A percentile compares a stretch with the other conserved stretches of the same genome.
These are phyloP conservation scores for Coptotermes formosanus DNA, from an alignment of 1,140 invertebrate species.

Conservation along the genomic window DNA sequence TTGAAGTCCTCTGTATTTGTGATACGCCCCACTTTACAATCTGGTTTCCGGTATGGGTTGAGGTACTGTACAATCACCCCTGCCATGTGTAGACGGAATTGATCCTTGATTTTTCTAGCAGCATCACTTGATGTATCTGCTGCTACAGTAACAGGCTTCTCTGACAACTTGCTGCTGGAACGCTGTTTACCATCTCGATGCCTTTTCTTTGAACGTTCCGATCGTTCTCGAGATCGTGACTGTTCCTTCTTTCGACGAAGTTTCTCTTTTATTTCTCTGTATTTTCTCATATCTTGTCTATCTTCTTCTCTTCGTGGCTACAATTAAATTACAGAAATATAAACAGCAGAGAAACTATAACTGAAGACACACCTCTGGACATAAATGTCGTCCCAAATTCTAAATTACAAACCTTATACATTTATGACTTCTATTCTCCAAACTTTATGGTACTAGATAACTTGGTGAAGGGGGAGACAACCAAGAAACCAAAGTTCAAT, in stretches of 20 bases:
- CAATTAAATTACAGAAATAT: conserved; percentile 36
- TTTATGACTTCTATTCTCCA: no score
- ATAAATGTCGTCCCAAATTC: no score
- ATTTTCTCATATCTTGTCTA: conserved; percentile 62
- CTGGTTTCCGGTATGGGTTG: conserved; percentile 82
- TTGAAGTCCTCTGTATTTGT: conserved; percentile 92
- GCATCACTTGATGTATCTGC: conserved; percentile 53
- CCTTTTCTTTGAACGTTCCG: conserved; percentile 43
- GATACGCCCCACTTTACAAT: conserved; percentile 83
- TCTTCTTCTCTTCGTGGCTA: conserved; percentile 77
- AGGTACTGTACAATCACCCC: conserved; percentile 85
- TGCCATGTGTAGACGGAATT: conserved; percentile 86
- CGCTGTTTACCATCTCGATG: conserved; percentile 46
- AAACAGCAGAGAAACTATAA: no score
- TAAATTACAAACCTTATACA: no score
- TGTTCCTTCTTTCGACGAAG: conserved; percentile 66
- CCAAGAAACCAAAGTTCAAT: no score
- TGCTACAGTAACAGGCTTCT: conserved; percentile 44
- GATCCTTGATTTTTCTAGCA: conserved; percentile 76
- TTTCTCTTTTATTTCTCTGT: conserved; percentile 70
- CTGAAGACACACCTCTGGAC: no score
- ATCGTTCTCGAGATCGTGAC: conserved; percentile 39
- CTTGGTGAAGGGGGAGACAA: no score
- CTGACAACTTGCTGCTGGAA: conserved; percentile 25
- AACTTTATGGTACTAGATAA: no score